Evolutionary conservation across 2,888 invertebrate genomes (phyloP).

Genomic region (Metallyticus violacea): DNA sequence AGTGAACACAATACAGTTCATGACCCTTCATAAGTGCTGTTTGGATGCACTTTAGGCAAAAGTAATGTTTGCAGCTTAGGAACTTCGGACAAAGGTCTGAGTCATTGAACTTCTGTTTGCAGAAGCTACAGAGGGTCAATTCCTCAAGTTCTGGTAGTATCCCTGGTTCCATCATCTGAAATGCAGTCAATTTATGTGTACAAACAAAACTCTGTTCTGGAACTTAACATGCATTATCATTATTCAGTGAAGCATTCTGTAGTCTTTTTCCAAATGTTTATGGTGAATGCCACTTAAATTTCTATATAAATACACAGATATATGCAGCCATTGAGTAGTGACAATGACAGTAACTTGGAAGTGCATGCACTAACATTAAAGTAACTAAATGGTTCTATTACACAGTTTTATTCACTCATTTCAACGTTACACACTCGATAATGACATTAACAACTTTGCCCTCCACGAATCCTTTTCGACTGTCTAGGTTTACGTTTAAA

Average conservation of each 20-base stretch:
- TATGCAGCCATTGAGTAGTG: background rate
- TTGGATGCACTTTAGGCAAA: slow-evolving; percentile 72
- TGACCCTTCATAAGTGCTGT: slow-evolving; percentile 61
- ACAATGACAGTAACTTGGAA: background rate
- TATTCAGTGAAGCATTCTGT: background rate
- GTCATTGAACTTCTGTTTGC: slow-evolving; percentile 73
- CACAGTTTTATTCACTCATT: background rate
- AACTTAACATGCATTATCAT: background rate
- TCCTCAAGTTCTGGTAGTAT: slow-evolving; percentile 66
- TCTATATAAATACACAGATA: background rate
- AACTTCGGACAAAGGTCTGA: slow-evolving; percentile 69
- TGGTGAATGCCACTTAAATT: background rate
- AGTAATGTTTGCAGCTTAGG: slow-evolving; percentile 73
- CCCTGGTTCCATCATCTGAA: slow-evolving; percentile 42
- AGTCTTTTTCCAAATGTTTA: background rate
- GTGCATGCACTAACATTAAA: background rate
- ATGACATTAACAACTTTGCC: background rate
- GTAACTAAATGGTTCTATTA: background rate
- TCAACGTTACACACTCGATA: background rate
- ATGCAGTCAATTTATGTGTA: background rate
- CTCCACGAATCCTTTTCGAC: background rate
- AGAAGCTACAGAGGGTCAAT: slow-evolving; percentile 70
- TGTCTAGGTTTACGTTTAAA: background rate
- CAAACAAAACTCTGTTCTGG: background rate
- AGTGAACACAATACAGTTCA: slow-evolving; percentile 58